Evolutionary conservation across 1,140 invertebrate species (phyloP), one percentile per base, ranked within the genome.

Genomic region (Asbolus verrucosus): DNA sequence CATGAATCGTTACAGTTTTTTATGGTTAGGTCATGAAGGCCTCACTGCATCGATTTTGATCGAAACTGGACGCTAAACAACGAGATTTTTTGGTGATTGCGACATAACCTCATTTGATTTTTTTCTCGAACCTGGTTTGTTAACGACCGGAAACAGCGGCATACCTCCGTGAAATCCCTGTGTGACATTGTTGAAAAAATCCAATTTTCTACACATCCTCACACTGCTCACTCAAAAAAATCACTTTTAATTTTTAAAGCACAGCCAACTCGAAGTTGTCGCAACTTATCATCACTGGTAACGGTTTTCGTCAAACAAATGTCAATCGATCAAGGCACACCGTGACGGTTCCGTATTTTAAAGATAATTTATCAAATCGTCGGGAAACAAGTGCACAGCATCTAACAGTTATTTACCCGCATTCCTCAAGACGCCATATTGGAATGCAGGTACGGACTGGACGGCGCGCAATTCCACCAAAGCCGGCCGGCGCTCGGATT

Each of bases 161-260:
- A 54, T 70, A 79, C 79, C 76, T 80, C 79, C 30, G 80, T 80
- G 76, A 80, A 81, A 76, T 81, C 78, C 61, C 78, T 72, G 72
- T 81, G 78, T n/a, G 77, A 80, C 79, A 80, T 80, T 24, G 61
- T 71, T 67, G 36, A 24, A 54, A 43, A 41, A 61, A 1, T 31
- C 16, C 4, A 65, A 13, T 31, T 60, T 62, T 33, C 16, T 9
- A 6, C 8, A 36, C 21, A 73, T 54, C 14, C 24, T 69, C 61
- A 33, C n/a, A n/a, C n/a, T n/a, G n/a, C 41, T 33, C 6, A 1
- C n/a, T 69, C 33, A 31, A 18, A 66, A 66, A 61, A 54, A 6
- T 50, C 16, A 41, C 16, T 21, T 65, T 39, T 50, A 39, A 63
- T 63, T 39, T 27, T 41, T 63, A 38, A 63, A 39, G 21, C 19